Conservation (phyloP, 2,113 vertebrate genomes). For the Pelvicachromis taeniatus region DNA sequence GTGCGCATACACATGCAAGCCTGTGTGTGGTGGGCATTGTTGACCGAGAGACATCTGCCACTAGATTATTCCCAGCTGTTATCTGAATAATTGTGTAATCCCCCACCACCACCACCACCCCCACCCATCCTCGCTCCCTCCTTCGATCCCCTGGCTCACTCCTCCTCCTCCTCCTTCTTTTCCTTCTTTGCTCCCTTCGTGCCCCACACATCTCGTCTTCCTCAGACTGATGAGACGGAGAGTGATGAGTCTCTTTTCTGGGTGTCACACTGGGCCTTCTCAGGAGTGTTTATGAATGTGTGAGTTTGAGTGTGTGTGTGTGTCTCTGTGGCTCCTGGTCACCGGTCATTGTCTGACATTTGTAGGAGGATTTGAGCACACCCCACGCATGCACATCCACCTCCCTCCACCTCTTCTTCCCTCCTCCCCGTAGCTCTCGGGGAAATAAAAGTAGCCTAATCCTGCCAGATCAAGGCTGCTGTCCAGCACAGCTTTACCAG, state of each 20-base stretch:
- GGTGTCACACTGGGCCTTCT: slow-evolving; percentile 4
- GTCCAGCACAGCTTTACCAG: slow-evolving; percentile 69
- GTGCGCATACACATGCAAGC: slow-evolving; percentile 24
- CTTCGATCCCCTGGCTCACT: neutral
- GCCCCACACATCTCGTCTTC: slow-evolving; percentile 34
- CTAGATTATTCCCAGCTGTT: slow-evolving; percentile 82
- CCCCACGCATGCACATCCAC: neutral
- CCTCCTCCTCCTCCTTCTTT: neutral
- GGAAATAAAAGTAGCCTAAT: slow-evolving; percentile 72
- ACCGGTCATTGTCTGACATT: slow-evolving; percentile 66
- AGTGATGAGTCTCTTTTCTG: slow-evolving; percentile 41
- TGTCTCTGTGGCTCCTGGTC: slow-evolving; percentile 27
- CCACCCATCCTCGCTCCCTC: neutral
- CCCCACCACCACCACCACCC: neutral
- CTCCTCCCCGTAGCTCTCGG: slow-evolving; percentile 40
- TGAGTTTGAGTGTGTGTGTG: slow-evolving; percentile 2
- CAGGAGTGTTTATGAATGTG: slow-evolving; percentile 33
- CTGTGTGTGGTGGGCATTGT: slow-evolving; percentile 75
- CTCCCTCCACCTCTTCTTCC: slow-evolving; percentile 1
- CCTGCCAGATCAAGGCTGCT: slow-evolving; percentile 70
- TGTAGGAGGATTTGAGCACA: slow-evolving; percentile 55
- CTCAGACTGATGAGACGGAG: slow-evolving; percentile 34
- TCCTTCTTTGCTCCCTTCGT: slow-evolving; percentile 31
- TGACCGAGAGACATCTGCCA: slow-evolving; percentile 79
- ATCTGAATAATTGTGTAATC: slow-evolving; percentile 80